These are phyloP conservation scores for Trinorchestia longiramus DNA, from an alignment of 1,140 invertebrate genomes.

Conservation along the genomic window DNA sequence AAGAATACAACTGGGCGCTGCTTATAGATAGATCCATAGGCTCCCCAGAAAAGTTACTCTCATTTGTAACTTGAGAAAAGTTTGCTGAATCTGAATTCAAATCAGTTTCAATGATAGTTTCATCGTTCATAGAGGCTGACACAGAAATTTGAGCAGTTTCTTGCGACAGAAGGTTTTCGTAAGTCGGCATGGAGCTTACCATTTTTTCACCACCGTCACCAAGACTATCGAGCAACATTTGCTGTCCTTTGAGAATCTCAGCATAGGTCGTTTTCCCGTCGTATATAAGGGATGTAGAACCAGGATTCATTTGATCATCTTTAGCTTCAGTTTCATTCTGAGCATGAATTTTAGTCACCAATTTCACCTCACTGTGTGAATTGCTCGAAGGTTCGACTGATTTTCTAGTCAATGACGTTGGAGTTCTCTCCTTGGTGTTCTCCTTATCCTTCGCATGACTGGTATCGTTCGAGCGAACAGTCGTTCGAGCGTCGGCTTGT, in stretches of 20 bases:
- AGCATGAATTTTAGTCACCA: background rate
- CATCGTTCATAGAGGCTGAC: background rate
- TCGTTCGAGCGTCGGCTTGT: constrained; percentile 32
- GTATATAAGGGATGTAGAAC: constrained; percentile 28
- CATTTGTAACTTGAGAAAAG: background rate
- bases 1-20: background rate
- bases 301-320: background rate
- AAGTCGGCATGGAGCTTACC: background rate
- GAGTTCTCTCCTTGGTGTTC: background rate
- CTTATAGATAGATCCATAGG: background rate
- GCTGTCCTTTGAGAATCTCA: constrained; percentile 64
- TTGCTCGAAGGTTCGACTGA: background rate
- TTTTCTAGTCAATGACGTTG: background rate
- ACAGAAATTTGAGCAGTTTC: background rate
- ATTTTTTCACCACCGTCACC: background rate
- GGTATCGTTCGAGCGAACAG: constrained; percentile 43
- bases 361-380: background rate
- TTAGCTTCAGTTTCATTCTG: background rate
- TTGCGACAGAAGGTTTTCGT: background rate
- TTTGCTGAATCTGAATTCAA: background rate
- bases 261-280: constrained; percentile 66
- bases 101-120: background rate
- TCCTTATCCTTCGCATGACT: background rate
- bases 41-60: background rate
- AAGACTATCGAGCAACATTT: constrained; percentile 55